These are phyloP conservation scores for Aphis craccivora DNA, from an alignment of 1,140 invertebrate genomes.

Conservation along the genomic window DNA sequence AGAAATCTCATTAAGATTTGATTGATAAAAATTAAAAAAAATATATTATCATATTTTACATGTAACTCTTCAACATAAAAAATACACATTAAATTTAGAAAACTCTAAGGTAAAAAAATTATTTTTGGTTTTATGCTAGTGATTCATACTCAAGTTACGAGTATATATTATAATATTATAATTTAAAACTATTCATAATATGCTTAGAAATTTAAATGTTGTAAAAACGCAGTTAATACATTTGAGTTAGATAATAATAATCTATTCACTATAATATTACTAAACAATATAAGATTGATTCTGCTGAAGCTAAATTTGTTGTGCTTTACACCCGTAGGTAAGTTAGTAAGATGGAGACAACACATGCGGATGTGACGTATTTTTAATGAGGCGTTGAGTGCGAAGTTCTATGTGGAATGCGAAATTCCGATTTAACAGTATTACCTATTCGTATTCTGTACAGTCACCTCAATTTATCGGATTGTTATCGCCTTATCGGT, in stretches of 20 bases:
- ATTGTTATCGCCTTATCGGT: conserved; percentile 20
- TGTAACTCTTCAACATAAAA: not conserved
- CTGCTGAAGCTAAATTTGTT: not conserved
- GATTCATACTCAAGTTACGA: too few relatives aligned
- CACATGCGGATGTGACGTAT: not conserved
- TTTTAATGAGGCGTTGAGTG: conserved; percentile 17
- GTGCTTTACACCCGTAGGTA: not conserved
- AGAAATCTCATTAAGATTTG: not conserved
- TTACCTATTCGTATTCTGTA: not conserved
- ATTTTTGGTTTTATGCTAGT: not conserved
- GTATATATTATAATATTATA: not conserved
- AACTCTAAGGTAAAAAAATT: not conserved
- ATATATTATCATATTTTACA: not conserved
- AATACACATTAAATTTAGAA: not conserved
- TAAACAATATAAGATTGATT: not conserved
- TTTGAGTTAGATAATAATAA: not conserved
- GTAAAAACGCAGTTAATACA: not conserved
- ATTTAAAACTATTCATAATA: not conserved
- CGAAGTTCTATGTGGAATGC: not conserved
- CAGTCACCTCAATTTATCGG: conserved; percentile 18
- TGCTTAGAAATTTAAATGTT: not conserved
- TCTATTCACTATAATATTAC: not conserved
- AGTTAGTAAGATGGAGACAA: not conserved
- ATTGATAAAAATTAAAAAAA: not conserved
- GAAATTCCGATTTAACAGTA: not conserved